Percentiles rank a stretch among this genome's conserved stretches.
Conservation (phyloP, 1,140 invertebrate genomes). For the Caenorhabditis brenneri region DNA sequence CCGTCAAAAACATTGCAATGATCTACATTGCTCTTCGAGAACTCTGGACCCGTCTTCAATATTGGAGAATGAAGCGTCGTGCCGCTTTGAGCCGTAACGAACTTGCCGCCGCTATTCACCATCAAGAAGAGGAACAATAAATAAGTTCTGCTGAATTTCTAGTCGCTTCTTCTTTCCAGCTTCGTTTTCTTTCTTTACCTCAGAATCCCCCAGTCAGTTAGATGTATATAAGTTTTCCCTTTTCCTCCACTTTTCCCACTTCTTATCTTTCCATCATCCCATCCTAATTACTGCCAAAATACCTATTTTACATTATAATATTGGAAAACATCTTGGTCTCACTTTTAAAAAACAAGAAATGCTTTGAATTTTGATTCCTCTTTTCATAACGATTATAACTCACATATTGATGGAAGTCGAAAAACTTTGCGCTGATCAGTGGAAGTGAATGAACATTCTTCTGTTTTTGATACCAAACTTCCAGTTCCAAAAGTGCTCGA, state of each 20-base stretch:
- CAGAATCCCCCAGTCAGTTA: constrained; percentile 11
- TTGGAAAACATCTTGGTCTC: constrained; percentile 19
- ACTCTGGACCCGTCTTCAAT: constrained; percentile 59
- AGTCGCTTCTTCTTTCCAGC: too few species aligned
- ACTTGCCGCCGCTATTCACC: constrained; percentile 20
- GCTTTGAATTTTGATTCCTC: not conserved
- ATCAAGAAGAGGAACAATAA: constrained; percentile 31
- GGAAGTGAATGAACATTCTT: constrained; percentile 47
- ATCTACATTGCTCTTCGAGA: constrained; percentile 60
- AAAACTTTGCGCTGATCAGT: constrained; percentile 52
- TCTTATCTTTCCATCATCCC: not conserved
- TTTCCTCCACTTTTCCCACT: not conserved
- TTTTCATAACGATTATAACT: too few species aligned
- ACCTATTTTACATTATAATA: not conserved
- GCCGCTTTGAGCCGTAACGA: constrained; percentile 21
- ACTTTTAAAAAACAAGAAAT: constrained; percentile 45
- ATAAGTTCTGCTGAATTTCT: not conserved
- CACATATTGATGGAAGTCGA: constrained; percentile 63
- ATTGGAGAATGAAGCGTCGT: constrained; percentile 58
- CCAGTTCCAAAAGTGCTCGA: constrained; percentile 55
- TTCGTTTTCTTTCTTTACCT: not conserved
- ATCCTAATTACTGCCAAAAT: not conserved
- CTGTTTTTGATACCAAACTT: constrained; percentile 59
- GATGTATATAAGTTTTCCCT: constrained; percentile 40
- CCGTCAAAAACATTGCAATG: constrained; percentile 75